These are phyloP conservation scores for Chironomus riparius DNA, from an alignment of 2,888 invertebrate species.

Conservation along the genomic window DNA sequence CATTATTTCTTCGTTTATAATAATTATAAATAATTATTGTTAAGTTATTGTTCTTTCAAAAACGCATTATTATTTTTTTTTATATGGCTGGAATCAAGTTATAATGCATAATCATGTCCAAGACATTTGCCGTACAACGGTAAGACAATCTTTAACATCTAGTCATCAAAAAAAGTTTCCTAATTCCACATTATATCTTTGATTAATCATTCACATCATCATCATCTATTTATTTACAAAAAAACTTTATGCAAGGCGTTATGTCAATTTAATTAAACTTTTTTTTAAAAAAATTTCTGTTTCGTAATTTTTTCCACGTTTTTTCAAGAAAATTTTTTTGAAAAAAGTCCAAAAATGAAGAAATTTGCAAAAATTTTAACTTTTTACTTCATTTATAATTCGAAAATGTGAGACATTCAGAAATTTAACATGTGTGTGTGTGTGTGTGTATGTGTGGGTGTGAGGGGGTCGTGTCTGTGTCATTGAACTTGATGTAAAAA, in stretches of 20 bases:
- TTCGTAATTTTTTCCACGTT: too few species aligned
- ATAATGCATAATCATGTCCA: background rate
- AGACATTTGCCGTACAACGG: background rate
- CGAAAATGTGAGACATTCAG: too few species aligned
- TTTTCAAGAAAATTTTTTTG: too few species aligned
- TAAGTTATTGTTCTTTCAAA: slow-evolving; percentile 2
- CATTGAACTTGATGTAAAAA: too few species aligned
- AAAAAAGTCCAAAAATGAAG: too few species aligned
- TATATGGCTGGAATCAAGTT: slow-evolving; percentile 1
- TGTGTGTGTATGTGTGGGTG: too few species aligned
- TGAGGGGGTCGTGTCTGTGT: too few species aligned
- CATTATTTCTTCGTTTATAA: background rate
- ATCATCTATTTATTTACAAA: background rate
- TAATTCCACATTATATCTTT: background rate
- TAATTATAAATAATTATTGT: background rate
- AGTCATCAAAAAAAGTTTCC: background rate
- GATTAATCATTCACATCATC: background rate
- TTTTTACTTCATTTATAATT: too few species aligned
- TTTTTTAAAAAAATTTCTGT: too few species aligned
- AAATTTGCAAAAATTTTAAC: too few species aligned
- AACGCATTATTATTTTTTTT: background rate
- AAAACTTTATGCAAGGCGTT: background rate
- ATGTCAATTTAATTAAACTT: too few species aligned
- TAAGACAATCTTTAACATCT: background rate
- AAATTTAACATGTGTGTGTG: too few species aligned